A percentile compares a stretch with the other conserved stretches of the same genome.
These are phyloP conservation scores for Plutella xylostella DNA, from an alignment of 2,888 invertebrate genomes.

Conservation along the genomic window DNA sequence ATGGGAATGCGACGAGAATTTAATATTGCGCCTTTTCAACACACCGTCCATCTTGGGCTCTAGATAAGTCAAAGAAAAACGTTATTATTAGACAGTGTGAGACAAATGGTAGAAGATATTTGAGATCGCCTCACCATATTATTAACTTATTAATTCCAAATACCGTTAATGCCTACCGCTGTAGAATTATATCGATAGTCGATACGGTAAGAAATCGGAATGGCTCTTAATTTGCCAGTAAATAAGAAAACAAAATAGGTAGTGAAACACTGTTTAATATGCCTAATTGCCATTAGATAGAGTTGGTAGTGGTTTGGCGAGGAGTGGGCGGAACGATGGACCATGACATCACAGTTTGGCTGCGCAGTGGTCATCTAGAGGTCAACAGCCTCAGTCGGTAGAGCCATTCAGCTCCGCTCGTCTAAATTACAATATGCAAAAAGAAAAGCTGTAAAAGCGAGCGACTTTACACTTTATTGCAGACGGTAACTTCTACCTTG, in stretches of 20 bases:
- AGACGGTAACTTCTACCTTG: too few species aligned
- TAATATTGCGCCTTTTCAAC: slow-evolving; percentile 21
- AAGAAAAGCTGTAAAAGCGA: not conserved
- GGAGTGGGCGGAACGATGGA: slow-evolving; percentile 28
- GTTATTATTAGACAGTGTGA: slow-evolving; percentile 4
- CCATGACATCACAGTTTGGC: slow-evolving; percentile 47
- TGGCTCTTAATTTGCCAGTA: not conserved
- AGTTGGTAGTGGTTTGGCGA: slow-evolving; percentile 21
- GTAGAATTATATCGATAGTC: not conserved
- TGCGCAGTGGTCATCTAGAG: slow-evolving; percentile 13
- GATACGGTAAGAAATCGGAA: not conserved
- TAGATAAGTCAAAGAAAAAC: too few species aligned
- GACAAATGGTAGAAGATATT: not conserved
- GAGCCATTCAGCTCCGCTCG: not conserved
- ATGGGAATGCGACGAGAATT: slow-evolving; percentile 24
- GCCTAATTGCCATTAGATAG: not conserved
- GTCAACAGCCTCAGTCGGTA: not conserved
- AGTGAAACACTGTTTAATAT: not conserved
- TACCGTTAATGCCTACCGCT: too few species aligned
- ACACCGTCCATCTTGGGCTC: not conserved
- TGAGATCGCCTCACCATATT: too few species aligned
- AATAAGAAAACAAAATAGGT: not conserved
- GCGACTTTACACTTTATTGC: not conserved
- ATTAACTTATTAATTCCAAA: too few species aligned
- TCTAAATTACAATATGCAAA: not conserved